These are phyloP conservation scores for Pheosia gnoma DNA, from an alignment of 2,888 invertebrate genomes.

Conservation along the genomic window DNA sequence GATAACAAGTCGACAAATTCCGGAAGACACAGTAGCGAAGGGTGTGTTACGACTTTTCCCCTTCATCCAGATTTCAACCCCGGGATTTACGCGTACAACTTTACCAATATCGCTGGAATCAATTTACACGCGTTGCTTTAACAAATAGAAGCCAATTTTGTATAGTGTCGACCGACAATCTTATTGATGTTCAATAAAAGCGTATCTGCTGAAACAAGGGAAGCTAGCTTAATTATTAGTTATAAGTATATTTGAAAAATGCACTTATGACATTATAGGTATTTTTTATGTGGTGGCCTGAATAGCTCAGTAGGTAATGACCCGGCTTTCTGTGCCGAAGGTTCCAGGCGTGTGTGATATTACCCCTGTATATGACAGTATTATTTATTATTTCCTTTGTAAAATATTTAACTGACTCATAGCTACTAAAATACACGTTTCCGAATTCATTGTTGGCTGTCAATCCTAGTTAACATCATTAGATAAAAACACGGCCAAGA, in stretches of 20 bases:
- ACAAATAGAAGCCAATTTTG: constrained; percentile 34
- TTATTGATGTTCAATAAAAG: too few species aligned
- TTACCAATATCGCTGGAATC: constrained; percentile 68
- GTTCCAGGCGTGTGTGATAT: too few species aligned
- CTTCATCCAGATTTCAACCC: constrained; percentile 42
- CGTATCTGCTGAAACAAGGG: too few species aligned
- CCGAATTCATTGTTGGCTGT: neutral
- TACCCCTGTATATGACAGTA: too few species aligned
- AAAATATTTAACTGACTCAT: neutral
- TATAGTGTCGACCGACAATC: neutral
- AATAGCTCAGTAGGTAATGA: too few species aligned
- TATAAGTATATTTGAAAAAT: too few species aligned
- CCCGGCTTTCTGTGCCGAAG: too few species aligned
- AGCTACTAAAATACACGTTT: neutral
- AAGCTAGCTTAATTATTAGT: too few species aligned
- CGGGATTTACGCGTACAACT: constrained; percentile 63
- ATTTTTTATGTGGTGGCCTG: too few species aligned
- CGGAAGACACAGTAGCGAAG: constrained; percentile 33
- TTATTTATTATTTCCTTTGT: neutral
- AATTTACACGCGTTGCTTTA: constrained; percentile 62
- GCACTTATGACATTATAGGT: too few species aligned
- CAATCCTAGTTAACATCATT: neutral
- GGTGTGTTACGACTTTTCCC: constrained; percentile 52
- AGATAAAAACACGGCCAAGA: neutral
- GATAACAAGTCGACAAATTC: constrained; percentile 51